Base-by-base conservation (phyloP, 1,140 invertebrate species). In the Pararge aegeria region DNA sequence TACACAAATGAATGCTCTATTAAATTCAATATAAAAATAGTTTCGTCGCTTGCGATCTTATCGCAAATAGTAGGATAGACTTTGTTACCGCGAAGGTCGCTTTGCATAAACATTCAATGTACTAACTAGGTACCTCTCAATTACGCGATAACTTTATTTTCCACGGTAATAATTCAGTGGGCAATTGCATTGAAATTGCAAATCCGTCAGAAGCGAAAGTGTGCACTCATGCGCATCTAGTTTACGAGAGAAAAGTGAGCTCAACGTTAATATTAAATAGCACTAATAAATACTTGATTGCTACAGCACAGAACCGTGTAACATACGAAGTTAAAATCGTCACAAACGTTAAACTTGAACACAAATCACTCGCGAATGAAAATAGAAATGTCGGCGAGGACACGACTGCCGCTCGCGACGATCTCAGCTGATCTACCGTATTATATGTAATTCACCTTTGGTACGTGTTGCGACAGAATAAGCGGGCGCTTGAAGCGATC, bases 151-250 rank as follows among this genome's bases (percentile, higher is more conserved):
- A 55, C 58, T 44, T 24, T 61, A 38, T 61, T 49, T 27, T 49
- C 46, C 24, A 27, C n/a, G 6, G 15, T 13, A 56, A 56, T 49
- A 37, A 49, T 30, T 49, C 20, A 38, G 37, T 9, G 48, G 50
- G 37, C 7, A 51, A 38, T 48, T 46, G 13, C 37, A 56, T 46
- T 55, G 30, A 66, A 56, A 61, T 58, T 61, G 58, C 49, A 58
- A 58, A 61, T 50, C 18, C 18, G 15, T 27, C 38, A 16, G 34
- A 44, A 74, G 76, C 70, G 76, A 81, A 83, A 85, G 76, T 74
- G 58, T 74, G 61, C 67, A 77, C 77, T 83, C 73, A 64, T 73
- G 73, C 78, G 76, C 77, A 80, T 85, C 76, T 71, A 71, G 65
- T 75, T 59, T 71, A 21, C 21, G 40, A 54, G 12, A 49, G 60